Conservation (phyloP, 2,797 vertebrate genomes). For the Podargus strigoides region DNA sequence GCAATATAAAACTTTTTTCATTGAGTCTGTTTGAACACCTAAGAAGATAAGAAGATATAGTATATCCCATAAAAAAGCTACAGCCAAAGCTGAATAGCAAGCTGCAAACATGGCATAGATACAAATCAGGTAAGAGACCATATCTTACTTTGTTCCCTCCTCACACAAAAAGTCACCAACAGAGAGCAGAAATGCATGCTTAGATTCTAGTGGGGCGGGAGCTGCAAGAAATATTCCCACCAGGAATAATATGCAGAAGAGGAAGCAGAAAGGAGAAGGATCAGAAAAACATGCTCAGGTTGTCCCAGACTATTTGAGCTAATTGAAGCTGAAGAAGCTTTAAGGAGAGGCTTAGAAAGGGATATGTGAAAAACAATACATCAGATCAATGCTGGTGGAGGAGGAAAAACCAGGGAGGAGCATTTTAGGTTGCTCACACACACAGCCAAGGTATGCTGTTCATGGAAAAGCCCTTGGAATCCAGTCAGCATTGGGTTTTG, state of each 20-base stretch:
- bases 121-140: not conserved
- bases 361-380: not conserved
- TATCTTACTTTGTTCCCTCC: not conserved
- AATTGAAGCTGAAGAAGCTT: not conserved
- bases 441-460: rapidly evolving
- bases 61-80: not conserved
- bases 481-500: not conserved
- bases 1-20: not conserved
- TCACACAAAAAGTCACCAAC: not conserved
- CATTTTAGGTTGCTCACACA: not conserved
- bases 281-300: not conserved
- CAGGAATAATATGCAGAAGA: not conserved
- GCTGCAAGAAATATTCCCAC: not conserved
- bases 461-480: not conserved
- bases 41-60: not conserved
- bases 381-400: not conserved
- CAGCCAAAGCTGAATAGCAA: not conserved
- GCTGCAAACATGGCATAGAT: not conserved
- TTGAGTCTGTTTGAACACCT: not conserved
- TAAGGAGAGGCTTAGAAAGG: not conserved
- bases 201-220: not conserved
- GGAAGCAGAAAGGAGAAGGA: not conserved
- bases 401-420: not conserved
- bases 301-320: not conserved
- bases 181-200: not conserved